Evolutionary conservation across 2,888 invertebrate species (phyloP).

Genomic region (Machimus atricapillus): DNA sequence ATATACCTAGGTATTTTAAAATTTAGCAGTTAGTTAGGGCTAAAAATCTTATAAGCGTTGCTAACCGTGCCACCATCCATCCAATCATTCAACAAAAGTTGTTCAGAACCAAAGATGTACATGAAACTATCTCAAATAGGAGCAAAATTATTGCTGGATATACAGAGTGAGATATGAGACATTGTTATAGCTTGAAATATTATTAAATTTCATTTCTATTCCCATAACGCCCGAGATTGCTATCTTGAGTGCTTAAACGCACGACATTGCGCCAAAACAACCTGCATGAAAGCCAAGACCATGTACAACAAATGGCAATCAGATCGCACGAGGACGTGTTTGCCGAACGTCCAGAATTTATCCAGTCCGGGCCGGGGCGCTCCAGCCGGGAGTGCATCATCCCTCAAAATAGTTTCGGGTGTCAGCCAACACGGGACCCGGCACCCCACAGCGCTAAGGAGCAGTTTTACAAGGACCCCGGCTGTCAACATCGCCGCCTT

Average conservation of each 20-base stretch:
- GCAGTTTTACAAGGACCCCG: slow-evolving; percentile 2
- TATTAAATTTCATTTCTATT: background rate
- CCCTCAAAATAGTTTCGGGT: slow-evolving; percentile 13
- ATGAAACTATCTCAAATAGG: background rate
- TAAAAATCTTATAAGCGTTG: background rate
- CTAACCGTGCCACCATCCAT: background rate
- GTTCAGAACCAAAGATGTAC: background rate
- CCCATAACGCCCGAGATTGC: background rate
- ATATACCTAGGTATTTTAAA: no score
- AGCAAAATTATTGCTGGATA: background rate
- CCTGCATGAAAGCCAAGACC: background rate
- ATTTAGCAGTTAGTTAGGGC: no score
- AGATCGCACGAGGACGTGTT: background rate
- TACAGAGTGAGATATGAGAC: background rate
- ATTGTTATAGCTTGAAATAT: background rate
- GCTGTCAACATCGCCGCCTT: background rate
- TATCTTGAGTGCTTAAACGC: background rate
- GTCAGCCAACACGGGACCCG: background rate
- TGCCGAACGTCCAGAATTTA: background rate
- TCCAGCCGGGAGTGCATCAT: background rate
- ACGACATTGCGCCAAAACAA: background rate
- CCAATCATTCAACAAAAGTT: background rate
- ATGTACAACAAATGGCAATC: background rate
- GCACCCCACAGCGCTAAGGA: slow-evolving; percentile 2
- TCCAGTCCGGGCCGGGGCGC: background rate